phyloP scores from a whole-genome alignment of 1,140 invertebrate species.

The Bradysia coprophila region DNA sequence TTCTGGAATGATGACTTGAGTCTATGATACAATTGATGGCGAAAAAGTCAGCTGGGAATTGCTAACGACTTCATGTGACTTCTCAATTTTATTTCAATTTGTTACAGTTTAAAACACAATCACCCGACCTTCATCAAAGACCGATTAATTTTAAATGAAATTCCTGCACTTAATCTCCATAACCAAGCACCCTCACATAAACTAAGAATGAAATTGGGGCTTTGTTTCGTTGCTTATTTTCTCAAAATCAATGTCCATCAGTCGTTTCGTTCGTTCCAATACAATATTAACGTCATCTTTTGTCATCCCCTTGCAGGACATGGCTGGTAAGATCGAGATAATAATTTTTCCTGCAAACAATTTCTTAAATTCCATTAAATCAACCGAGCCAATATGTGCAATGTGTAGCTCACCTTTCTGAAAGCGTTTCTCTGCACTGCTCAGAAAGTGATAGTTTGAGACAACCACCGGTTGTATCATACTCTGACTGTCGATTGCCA shows the following conservation, averaged over 20 bases:
- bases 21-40: too few relatives aligned
- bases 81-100: too few relatives aligned
- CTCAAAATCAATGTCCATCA: slow-evolving; percentile 42
- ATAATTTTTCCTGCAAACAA: slow-evolving; percentile 32
- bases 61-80: too few relatives aligned
- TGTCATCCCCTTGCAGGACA: slow-evolving; percentile 38
- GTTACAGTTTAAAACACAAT: too few relatives aligned
- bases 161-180: too few relatives aligned
- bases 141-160: too few relatives aligned
- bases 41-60: too few relatives aligned
- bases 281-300: slow-evolving; percentile 24
- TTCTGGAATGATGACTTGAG: too few relatives aligned
- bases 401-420: slow-evolving; percentile 38
- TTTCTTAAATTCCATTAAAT: background rate
- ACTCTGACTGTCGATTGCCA: slow-evolving; percentile 63
- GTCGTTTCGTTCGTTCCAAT: slow-evolving; percentile 26
- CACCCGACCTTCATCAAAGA: too few relatives aligned
- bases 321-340: slow-evolving; percentile 50
- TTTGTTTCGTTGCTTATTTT: slow-evolving; percentile 23
- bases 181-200: too few relatives aligned
- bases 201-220: too few relatives aligned
- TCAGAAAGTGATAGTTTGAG: slow-evolving; percentile 74
- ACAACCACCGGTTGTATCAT: slow-evolving; percentile 78
- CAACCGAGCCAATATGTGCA: background rate
- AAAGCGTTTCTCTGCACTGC: slow-evolving; percentile 49